Evolutionary conservation across 2,888 invertebrate genomes (phyloP), one percentile per base, ranked within the genome.

Genomic region (Drosophila longiperda): DNA sequence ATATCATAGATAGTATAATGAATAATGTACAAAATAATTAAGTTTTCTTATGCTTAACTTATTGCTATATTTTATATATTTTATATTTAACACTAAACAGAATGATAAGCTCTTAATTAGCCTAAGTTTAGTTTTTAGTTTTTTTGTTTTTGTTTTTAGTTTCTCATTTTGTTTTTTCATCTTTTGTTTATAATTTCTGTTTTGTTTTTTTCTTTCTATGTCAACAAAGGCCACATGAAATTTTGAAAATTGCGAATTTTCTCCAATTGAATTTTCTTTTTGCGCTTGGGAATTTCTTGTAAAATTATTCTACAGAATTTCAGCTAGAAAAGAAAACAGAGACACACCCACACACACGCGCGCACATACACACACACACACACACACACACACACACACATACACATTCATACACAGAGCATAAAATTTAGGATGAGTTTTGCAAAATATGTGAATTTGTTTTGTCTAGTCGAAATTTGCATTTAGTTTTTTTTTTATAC

Each of bases 191-290:
- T 29, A 9, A 42, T 58, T 42, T 52, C 50, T 40, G 17, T 34
- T 36, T 32, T 42, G 15, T 38, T 38, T 62, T 58, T 54, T 66
- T n/a, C n/a, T 54, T 65, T 58, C 50, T 64, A 73, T 66, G 48
- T 77, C 67, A 90, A 87, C 90, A 81, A 78, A 87, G 87, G 87
- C 87, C 87, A 90, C 90, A 83, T 83, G 83, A 87, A 87, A 86
- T 79, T 75, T 83, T 72, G 85, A 87, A 87, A 89, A 79, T 83
- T 63, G 63, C 73, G 76, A 87, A 76, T 84, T 89, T 84, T 70
- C 74, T 66, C 71, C 68, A 86, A 80, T 65, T 67, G n/a, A 17
- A 12, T 54, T 23, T 54, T 36, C 11, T 23, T 40, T 74, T 74
- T 50, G 74, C 78, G 74, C 74, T 55, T 64, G 73, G 61, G 54